Base-by-base conservation (phyloP, 2,797 vertebrate species). In the Enoplosus armatus region DNA sequence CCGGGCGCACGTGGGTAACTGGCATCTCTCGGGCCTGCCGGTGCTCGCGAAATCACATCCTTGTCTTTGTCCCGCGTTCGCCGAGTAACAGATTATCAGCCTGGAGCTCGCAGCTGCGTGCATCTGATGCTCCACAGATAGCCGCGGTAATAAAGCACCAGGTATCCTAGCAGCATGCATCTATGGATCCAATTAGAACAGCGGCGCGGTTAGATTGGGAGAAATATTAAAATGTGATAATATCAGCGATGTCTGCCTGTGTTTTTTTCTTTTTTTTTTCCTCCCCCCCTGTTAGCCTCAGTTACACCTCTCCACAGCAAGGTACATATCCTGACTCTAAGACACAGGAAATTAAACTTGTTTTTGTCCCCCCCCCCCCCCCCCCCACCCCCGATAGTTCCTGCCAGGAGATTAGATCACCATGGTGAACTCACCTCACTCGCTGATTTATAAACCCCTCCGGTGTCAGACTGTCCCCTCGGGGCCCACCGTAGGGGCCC, bases 331-430 rank as follows among this genome's bases (percentile, higher is more conserved):
- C 79, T 79, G 88, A 59, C 82, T 81, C 72, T 59, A 74, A 83
- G 80, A 86, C 87, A 85, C 88, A 87, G 92, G 87, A 92, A 87
- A 91, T 94, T 89, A 92, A 92, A 92, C 83, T 71, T 90, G 86
- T 89, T 90, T 90, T 90, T 75, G 51, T 87, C 84, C 85, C 85
- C n/a, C n/a, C n/a, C n/a, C n/a, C n/a, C n/a, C n/a, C n/a, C n/a
- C n/a, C n/a, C n/a, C n/a, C n/a, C n/a, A n/a, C n/a, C n/a, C 77
- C 72, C 89, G 88, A 93, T 91, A 86, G 82, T 86, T 92, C 91
- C 92, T 93, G 87, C 75, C 85, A 87, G 88, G 91, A 94, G 93
- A 94, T 94, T 88, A 91, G 92, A 94, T 94, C 91, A 94, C 90
- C 85, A 86, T 72, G 85, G 87, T 89, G 92, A 94, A 89, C 91